Conservation (phyloP, 2,888 invertebrate genomes). For the Cylindroiulus punctatus region DNA sequence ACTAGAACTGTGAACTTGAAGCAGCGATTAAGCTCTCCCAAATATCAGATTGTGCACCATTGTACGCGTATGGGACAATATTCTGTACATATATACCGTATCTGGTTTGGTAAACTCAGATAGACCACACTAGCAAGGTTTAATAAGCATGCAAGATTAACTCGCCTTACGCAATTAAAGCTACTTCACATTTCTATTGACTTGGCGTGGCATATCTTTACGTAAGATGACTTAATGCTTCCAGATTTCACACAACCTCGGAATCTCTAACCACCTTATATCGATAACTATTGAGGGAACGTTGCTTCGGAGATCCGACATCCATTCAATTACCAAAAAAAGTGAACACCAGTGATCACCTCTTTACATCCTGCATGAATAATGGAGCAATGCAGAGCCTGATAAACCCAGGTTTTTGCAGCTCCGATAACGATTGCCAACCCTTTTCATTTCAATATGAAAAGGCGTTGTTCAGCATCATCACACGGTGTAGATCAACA, state of each 20-base stretch:
- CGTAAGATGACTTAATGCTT: too few relatives aligned
- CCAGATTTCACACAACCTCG: neutral
- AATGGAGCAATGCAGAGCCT: neutral
- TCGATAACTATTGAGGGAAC: neutral
- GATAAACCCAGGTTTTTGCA: neutral
- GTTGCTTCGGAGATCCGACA: neutral
- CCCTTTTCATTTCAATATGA: slow-evolving; percentile 37
- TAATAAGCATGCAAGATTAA: too few relatives aligned
- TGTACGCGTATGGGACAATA: too few relatives aligned
- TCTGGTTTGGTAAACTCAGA: too few relatives aligned
- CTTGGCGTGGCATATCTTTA: too few relatives aligned
- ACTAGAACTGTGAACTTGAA: too few relatives aligned
- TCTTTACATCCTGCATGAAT: slow-evolving; percentile 22
- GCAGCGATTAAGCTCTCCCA: too few relatives aligned
- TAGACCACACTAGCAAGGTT: too few relatives aligned
- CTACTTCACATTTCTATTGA: too few relatives aligned
- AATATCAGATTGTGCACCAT: too few relatives aligned
- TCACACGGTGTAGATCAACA: neutral
- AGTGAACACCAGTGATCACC: slow-evolving; percentile 1
- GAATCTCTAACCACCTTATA: neutral
- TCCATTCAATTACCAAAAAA: slow-evolving; percentile 11
- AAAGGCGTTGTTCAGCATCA: slow-evolving; percentile 3
- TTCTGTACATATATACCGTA: too few relatives aligned
- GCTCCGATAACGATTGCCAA: neutral
- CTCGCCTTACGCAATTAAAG: too few relatives aligned